Conservation (phyloP, 2,888 invertebrate genomes). For the Drosophila cracens region DNA sequence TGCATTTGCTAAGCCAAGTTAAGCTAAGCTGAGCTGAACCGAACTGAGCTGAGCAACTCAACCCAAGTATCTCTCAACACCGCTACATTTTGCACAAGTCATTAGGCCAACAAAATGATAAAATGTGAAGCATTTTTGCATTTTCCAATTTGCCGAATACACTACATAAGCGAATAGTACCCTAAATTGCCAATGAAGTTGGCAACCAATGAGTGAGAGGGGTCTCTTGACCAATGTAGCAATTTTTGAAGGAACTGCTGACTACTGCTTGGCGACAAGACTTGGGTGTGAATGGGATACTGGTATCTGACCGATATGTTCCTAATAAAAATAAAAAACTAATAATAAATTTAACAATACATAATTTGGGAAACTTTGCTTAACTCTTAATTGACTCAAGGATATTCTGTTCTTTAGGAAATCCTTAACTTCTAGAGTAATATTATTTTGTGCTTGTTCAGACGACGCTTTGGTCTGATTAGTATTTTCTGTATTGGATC, state of each 20-base stretch:
- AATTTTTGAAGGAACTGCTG: not conserved
- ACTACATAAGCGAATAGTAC: constrained; percentile 14
- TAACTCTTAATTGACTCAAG: not conserved
- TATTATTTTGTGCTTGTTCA: not conserved
- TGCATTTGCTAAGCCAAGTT: constrained; percentile 16
- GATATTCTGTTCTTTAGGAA: not conserved
- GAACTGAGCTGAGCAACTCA: not conserved
- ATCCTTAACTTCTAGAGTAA: not conserved
- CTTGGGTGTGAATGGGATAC: not conserved
- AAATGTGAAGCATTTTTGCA: constrained; percentile 69
- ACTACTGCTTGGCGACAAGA: not conserved
- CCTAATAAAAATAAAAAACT: not conserved
- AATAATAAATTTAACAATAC: not conserved
- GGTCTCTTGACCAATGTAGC: not conserved
- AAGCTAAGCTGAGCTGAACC: constrained; percentile 17
- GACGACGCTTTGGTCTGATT: not conserved
- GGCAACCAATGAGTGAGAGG: not conserved
- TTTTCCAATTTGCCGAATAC: constrained; percentile 56
- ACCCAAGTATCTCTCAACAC: constrained; percentile 51
- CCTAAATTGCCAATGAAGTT: not conserved
- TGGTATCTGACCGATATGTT: not conserved
- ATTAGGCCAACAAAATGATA: constrained; percentile 68
- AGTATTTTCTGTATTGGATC: not conserved
- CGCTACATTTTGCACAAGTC: constrained; percentile 68
- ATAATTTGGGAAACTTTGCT: not conserved